phyloP scores from a whole-genome alignment of 1,140 invertebrate genomes.

The Drosophila pruinosa region DNA sequence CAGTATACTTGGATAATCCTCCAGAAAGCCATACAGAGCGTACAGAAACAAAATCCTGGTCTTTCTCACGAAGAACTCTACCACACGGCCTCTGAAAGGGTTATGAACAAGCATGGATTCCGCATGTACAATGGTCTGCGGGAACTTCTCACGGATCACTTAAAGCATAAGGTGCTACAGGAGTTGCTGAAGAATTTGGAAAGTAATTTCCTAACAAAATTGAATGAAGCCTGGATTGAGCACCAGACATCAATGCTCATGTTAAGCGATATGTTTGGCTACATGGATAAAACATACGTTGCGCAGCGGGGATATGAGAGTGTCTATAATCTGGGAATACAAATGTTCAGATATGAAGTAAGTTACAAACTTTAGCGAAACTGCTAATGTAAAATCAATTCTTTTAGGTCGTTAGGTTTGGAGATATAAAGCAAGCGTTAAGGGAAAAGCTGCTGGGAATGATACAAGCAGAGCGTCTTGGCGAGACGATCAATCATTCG shows the following conservation, averaged over 20 bases:
- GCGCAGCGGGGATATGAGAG: not conserved
- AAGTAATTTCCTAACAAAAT: not conserved
- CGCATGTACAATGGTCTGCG: slow-evolving; percentile 1
- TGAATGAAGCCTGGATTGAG: not conserved
- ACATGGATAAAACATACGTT: not conserved
- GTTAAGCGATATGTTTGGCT: not conserved
- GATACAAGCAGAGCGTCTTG: not conserved
- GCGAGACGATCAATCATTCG: not conserved
- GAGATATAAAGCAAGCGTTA: not conserved
- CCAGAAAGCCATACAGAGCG: not conserved
- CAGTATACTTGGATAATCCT: slow-evolving; percentile 5
- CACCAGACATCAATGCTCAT: slow-evolving; percentile 2
- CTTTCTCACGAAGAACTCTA: not conserved
- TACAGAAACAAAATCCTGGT: not conserved
- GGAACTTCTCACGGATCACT: not conserved
- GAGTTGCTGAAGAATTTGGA: not conserved
- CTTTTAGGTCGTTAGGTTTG: not conserved
- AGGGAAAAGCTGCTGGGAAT: not conserved
- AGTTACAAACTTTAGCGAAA: not conserved
- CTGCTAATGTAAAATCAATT: not conserved
- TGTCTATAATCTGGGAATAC: not conserved
- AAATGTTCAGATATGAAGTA: slow-evolving; percentile 3
- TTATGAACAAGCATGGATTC: slow-evolving; percentile 8
- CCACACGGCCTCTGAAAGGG: not conserved
- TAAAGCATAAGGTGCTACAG: not conserved